Base-by-base conservation (phyloP, 2,888 invertebrate species). In the Athalia cordata region DNA sequence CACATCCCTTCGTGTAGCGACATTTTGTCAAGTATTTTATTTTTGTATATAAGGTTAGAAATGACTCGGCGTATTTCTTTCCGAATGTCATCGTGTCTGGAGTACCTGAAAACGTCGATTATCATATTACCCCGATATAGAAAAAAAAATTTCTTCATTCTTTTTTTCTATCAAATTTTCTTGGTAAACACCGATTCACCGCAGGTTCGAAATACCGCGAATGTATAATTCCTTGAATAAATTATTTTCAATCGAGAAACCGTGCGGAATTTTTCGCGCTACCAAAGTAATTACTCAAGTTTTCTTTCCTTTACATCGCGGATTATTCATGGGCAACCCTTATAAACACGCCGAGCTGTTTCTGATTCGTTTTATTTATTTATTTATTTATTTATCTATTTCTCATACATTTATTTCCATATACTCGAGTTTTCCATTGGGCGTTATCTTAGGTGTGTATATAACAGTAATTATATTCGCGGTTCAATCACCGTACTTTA, bases 251-350 rank as follows among this genome's bases (percentile, higher is more conserved):
- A 55, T 55, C 55, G 55, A 55, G n/a, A 55, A 55, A 55, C n/a
- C 55, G n/a, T 55, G 55, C 55, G 29, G 29, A 29, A 29, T 29
- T 29, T 29, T 29, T 29, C 29, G 29, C 29, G 29, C 66, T 9
- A 66, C 5, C 49, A 3, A 49, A 49, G 49, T 49, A 66, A 66
- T 66, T 49, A 66, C 66, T 49, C 13, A 66, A 66, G 66, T 49
- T 66, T 66, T n/a, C 49, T 8, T 13, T 8, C 47, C 11, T 15
- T 47, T 66, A 29, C 29, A 0, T 29, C 29, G 29, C 29, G 55
- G 55, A 55, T 55, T 55, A 55, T 55, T 55, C 55, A 55, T 43
- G 4, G 1, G 6, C 13, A 6, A 66, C 49, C 49, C 8, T 66
- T 49, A 7, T 3, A 43, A 47, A 45, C 8, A 7, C 13, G 6